These are phyloP conservation scores for Gasteruption jaculator DNA, from an alignment of 2,888 invertebrate species.

Conservation along the genomic window DNA sequence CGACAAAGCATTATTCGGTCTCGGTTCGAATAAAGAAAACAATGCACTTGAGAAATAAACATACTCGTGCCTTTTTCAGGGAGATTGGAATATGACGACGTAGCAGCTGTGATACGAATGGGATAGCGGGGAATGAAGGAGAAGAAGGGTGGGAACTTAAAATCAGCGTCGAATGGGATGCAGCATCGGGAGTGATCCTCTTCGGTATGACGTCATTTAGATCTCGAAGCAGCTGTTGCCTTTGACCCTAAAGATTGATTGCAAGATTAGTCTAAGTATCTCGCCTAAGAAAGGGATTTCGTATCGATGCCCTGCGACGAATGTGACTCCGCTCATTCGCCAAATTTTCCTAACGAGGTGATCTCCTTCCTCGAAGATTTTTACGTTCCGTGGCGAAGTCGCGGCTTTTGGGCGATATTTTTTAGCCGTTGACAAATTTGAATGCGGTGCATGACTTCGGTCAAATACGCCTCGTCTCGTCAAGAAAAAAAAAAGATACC, in stretches of 20 bases:
- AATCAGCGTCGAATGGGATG: conserved; percentile 31
- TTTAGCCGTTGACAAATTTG: too few relatives aligned
- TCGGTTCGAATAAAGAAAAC: too few relatives aligned
- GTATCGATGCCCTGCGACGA: conserved; percentile 4
- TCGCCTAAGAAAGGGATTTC: conserved; percentile 28
- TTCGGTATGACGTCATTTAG: conserved; percentile 30
- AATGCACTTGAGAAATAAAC: too few relatives aligned
- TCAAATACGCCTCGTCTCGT: too few relatives aligned
- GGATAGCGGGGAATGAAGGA: conserved; percentile 22
- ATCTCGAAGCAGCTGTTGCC: conserved; percentile 40
- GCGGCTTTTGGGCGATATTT: too few relatives aligned
- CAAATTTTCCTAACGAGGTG: too few relatives aligned
- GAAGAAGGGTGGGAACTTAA: conserved; percentile 26
- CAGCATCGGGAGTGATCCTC: conserved; percentile 37
- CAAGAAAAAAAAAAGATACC: too few relatives aligned
- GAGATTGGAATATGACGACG: conserved; percentile 13
- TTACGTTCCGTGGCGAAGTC: too few relatives aligned
- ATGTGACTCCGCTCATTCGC: conserved; percentile 15
- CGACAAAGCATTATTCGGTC: too few relatives aligned
- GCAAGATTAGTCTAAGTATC: conserved; percentile 44
- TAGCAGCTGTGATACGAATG: conserved; percentile 20
- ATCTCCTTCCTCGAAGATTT: too few relatives aligned
- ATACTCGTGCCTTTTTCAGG: conserved; percentile 2
- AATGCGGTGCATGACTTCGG: too few relatives aligned
- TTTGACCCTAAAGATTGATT: conserved; percentile 45